These are phyloP conservation scores for fruit fly (Drosophila melanogaster) DNA, from an alignment of 1,140 invertebrate species.

Conservation along the genomic window DNA sequence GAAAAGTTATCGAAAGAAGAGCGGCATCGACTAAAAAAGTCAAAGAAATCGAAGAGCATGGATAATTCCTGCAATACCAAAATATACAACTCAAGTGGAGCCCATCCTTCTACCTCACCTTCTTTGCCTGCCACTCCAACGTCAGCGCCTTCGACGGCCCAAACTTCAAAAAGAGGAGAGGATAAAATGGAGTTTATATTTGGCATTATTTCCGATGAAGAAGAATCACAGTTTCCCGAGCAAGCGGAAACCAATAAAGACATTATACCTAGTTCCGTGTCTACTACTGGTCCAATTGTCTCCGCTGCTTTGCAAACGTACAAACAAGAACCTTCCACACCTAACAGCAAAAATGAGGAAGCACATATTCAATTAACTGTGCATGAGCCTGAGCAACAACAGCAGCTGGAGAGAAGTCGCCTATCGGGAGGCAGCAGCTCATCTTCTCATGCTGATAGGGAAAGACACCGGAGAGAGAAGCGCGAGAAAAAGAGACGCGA, in stretches of 20 bases:
- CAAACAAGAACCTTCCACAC: slow-evolving; percentile 71
- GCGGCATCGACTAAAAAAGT: slow-evolving; percentile 85
- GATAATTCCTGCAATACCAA: slow-evolving; percentile 43
- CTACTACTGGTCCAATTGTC: slow-evolving; percentile 72
- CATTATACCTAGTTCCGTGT: slow-evolving; percentile 22
- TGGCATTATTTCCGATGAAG: slow-evolving; percentile 92
- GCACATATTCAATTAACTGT: slow-evolving; percentile 5
- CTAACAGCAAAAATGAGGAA: slow-evolving; percentile 52
- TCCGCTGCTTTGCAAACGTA: slow-evolving; percentile 80
- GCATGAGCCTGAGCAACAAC: slow-evolving; percentile 38
- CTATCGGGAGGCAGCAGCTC: slow-evolving; percentile 19
- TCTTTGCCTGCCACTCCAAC: slow-evolving; percentile 41
- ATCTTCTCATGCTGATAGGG: slow-evolving; percentile 60
- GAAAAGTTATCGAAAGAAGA: slow-evolving; percentile 85
- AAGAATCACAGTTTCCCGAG: slow-evolving; percentile 77
- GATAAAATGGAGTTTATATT: slow-evolving; percentile 95
- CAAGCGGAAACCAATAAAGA: slow-evolving; percentile 41
- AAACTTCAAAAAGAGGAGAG: slow-evolving; percentile 85
- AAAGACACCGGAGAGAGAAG: slow-evolving; percentile 86
- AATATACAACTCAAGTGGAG: slow-evolving; percentile 29
- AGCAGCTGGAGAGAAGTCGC: slow-evolving; percentile 43
- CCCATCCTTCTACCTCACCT: slow-evolving; percentile 1
- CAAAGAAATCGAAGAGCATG: slow-evolving; percentile 85
- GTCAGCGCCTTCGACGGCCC: slow-evolving; percentile 11
- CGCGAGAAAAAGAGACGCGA: slow-evolving; percentile 90